These are phyloP conservation scores for Hormaphis cornu DNA, from an alignment of 1,140 invertebrate species.

Conservation along the genomic window DNA sequence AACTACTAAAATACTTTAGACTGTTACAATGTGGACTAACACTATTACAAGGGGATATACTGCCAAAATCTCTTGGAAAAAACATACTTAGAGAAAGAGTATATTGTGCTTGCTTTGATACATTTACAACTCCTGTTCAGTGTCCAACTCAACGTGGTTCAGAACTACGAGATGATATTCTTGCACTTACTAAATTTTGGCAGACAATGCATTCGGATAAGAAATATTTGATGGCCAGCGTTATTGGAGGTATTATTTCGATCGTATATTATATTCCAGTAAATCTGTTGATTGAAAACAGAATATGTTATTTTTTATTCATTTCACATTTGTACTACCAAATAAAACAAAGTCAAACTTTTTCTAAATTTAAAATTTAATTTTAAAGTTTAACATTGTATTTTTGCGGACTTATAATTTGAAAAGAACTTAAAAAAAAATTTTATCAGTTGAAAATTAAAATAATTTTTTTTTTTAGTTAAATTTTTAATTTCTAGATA, in stretches of 20 bases:
- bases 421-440: too few relatives aligned
- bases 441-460: too few relatives aligned
- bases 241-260: slow-evolving; percentile 52
- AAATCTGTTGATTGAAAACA: too few relatives aligned
- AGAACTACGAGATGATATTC: slow-evolving; percentile 79
- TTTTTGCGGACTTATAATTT: too few relatives aligned
- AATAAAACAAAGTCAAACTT: too few relatives aligned
- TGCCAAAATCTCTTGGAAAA: slow-evolving; percentile 75
- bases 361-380: too few relatives aligned
- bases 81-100: slow-evolving; percentile 89
- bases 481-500: too few relatives aligned
- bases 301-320: too few relatives aligned
- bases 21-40: slow-evolving; percentile 83
- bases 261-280: too few relatives aligned
- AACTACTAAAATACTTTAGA: slow-evolving; percentile 49
- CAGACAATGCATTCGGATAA: slow-evolving; percentile 92
- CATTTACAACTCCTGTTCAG: slow-evolving; percentile 78
- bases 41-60: slow-evolving; percentile 85
- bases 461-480: too few relatives aligned
- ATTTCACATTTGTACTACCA: too few relatives aligned
- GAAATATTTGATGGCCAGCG: slow-evolving; percentile 81
- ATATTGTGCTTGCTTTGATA: slow-evolving; percentile 89
- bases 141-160: slow-evolving; percentile 71
- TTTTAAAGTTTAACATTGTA: too few relatives aligned
- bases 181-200: slow-evolving; percentile 88